These are phyloP conservation scores for Pollachius pollachius DNA, from an alignment of 2,113 vertebrate species.

Conservation along the genomic window DNA sequence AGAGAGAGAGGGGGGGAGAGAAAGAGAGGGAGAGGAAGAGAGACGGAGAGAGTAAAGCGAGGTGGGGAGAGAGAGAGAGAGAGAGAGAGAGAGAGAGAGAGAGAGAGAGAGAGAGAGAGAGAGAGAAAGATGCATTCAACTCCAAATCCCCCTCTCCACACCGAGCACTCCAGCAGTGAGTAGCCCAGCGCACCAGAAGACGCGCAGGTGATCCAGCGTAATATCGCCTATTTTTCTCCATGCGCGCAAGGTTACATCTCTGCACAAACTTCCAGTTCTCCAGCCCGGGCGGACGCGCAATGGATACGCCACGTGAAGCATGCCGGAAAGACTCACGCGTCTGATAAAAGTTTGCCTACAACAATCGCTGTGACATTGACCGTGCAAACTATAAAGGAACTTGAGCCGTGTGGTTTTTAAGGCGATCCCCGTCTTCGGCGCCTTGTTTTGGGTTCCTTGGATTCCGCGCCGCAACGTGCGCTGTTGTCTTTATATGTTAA, in stretches of 20 bases:
- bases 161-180: conserved; percentile 41
- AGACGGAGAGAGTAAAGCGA: neutral
- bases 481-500: conserved; percentile 67
- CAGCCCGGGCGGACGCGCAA: conserved; percentile 38
- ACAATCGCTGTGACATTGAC: conserved; percentile 30
- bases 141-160: conserved; percentile 46
- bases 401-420: no score
- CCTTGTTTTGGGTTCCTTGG: conserved; percentile 35
- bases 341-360: conserved; percentile 48
- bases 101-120: conserved; percentile 7
- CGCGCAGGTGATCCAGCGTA: conserved; percentile 47
- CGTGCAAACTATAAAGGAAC: conserved; percentile 26
- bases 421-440: no score
- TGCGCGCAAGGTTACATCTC: conserved; percentile 40
- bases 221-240: conserved; percentile 27
- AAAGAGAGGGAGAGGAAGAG: conserved; percentile 3
- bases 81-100: conserved; percentile 5
- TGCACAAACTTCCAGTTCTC: conserved; percentile 51
- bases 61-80: neutral
- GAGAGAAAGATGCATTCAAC: conserved; percentile 11
- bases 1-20: neutral
- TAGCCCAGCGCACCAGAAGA: conserved; percentile 43
- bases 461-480: conserved; percentile 24
- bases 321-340: conserved; percentile 55
- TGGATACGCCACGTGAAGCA: conserved; percentile 68